These are phyloP conservation scores for Torymus tubicola DNA, from an alignment of 2,888 invertebrate species.

Conservation along the genomic window DNA sequence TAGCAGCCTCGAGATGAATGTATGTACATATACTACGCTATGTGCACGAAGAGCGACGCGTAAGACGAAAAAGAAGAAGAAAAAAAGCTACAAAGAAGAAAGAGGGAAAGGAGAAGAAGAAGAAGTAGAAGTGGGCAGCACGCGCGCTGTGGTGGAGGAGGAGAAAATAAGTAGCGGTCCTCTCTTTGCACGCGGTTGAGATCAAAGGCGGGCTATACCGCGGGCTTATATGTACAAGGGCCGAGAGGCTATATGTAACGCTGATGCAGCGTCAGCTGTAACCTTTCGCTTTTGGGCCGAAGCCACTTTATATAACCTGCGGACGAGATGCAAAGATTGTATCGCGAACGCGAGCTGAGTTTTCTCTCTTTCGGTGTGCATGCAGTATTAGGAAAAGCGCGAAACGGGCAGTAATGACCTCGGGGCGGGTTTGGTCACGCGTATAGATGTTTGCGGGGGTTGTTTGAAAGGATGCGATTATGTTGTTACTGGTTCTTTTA, in stretches of 20 bases:
- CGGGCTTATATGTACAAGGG: slow-evolving; percentile 50
- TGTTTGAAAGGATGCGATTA: too few relatives aligned
- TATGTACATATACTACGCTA: not conserved
- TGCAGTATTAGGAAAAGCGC: slow-evolving; percentile 1
- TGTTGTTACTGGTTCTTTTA: too few relatives aligned
- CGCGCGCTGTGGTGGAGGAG: not conserved
- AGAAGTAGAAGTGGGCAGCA: not conserved
- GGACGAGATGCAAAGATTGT: slow-evolving; percentile 44
- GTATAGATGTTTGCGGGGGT: too few relatives aligned
- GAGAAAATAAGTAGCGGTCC: slow-evolving; percentile 35
- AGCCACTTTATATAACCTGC: slow-evolving; percentile 46
- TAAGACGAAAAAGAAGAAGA: not conserved
- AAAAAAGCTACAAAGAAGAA: not conserved
- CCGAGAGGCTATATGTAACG: too few relatives aligned
- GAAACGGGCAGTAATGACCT: not conserved
- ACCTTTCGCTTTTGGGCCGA: not conserved
- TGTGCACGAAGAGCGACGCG: not conserved
- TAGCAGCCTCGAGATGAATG: slow-evolving; percentile 19
- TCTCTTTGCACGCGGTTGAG: slow-evolving; percentile 59
- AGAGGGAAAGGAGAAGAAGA: not conserved
- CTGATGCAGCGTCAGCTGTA: slow-evolving; percentile 72
- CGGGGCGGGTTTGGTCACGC: not conserved
- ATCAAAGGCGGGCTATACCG: slow-evolving; percentile 67
- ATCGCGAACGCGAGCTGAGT: not conserved
- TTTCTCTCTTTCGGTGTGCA: too few relatives aligned